Evolutionary conservation across 2,797 vertebrate genomes (phyloP).

Genomic region (Epinephelus awoara): DNA sequence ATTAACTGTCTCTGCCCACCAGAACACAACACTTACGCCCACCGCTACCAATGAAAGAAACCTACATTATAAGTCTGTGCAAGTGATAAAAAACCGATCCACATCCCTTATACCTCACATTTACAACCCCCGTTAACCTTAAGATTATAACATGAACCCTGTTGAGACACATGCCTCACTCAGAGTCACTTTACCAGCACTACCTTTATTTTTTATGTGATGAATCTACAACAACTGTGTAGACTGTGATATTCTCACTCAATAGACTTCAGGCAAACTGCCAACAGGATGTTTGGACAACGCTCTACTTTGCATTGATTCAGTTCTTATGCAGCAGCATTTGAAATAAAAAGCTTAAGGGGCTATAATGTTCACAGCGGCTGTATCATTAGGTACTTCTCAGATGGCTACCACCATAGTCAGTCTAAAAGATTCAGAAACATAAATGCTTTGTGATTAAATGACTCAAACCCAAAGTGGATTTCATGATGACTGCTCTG

Average conservation of each 20-base stretch:
- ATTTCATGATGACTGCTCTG: constrained; percentile 41
- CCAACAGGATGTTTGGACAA: constrained; percentile 60
- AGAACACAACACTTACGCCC: constrained; percentile 85
- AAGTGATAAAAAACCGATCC: constrained; percentile 66
- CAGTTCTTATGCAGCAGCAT: constrained; percentile 50
- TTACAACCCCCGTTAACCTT: constrained; percentile 63
- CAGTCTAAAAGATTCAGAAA: constrained; percentile 32
- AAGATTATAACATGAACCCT: constrained; percentile 60
- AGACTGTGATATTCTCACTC: constrained; percentile 40
- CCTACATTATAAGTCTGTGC: constrained; percentile 73
- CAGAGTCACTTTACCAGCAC: constrained; percentile 9
- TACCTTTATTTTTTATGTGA: constrained; percentile 24
- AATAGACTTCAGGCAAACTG: constrained; percentile 54
- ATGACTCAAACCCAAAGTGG: constrained; percentile 46
- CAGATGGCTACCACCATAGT: constrained; percentile 37
- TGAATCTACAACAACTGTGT: constrained; percentile 24
- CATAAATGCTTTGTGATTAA: constrained; percentile 52
- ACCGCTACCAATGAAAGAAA: constrained; percentile 74
- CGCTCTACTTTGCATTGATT: constrained; percentile 46
- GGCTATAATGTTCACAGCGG: constrained; percentile 58
- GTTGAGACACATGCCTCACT: constrained; percentile 32
- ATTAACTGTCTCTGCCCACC: constrained; percentile 86
- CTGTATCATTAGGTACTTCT: constrained; percentile 65
- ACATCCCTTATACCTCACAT: constrained; percentile 64
- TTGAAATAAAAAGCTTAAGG: constrained; percentile 59